A percentile compares a stretch with the other conserved stretches of the same genome.
Conservation (phyloP, 92 coral and sea anemone genomes). For the Scolanthus callimorphus region DNA sequence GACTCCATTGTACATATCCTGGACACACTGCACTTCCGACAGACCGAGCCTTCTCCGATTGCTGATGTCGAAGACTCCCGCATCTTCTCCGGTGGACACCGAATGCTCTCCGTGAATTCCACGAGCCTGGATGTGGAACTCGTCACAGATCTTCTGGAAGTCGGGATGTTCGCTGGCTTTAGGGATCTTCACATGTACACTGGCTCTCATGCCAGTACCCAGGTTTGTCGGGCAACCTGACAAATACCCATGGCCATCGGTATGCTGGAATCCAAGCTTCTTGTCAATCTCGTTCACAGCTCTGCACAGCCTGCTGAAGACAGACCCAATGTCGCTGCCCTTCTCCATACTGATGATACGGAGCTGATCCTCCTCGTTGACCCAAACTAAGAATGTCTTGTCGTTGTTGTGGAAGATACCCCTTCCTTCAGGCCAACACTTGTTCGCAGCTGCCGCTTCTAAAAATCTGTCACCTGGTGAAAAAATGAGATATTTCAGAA, state of each 20-base stretch:
- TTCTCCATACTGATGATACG: constrained; percentile 96
- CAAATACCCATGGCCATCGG: constrained; percentile 69
- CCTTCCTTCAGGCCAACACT: constrained; percentile 90
- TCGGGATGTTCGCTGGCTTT: constrained; percentile 72
- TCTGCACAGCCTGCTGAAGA: constrained; percentile 64
- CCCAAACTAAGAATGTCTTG: constrained; percentile 93
- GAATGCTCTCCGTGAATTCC: constrained; percentile 90
- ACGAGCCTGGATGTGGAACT: constrained; percentile 60
- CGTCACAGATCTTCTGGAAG: constrained; percentile 78
- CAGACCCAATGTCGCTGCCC: constrained; percentile 88
- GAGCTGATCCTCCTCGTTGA: constrained; percentile 92
- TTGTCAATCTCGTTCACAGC: constrained; percentile 86
- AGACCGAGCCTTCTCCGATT: constrained; percentile 82
- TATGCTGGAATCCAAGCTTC: constrained; percentile 70
- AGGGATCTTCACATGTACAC: constrained; percentile 93
- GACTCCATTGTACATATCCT: constrained; percentile 93
- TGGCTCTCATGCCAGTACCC: constrained; percentile 93
- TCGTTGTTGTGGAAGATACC: constrained; percentile 91
- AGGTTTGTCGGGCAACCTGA: constrained; percentile 91
- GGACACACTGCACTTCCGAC: constrained; percentile 91
- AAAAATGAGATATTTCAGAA: no score
- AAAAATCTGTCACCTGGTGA: constrained; percentile 55
- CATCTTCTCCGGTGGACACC: constrained; percentile 81
- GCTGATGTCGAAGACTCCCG: constrained; percentile 82
- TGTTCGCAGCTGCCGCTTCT: constrained; percentile 77